Percentiles rank a stretch among this genome's conserved stretches.
Evolutionary conservation across 2,888 invertebrate species (phyloP).

Genomic region (Apotomis turbidana): DNA sequence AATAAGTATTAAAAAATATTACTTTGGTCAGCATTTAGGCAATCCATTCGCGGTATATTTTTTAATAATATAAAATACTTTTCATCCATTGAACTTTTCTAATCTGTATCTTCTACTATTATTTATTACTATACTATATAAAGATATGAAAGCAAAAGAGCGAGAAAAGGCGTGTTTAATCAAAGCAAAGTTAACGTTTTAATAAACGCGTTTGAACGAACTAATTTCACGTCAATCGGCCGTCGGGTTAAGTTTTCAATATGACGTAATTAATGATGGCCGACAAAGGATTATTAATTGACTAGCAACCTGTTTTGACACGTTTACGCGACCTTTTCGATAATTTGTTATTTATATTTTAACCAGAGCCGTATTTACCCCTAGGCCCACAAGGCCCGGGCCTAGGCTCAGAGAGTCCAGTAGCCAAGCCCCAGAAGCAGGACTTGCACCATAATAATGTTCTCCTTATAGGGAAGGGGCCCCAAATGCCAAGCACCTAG

Average conservation of each 20-base stretch:
- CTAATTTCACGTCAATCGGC: conserved; percentile 29
- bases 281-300: conserved; percentile 39
- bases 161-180: neutral
- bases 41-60: no score
- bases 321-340: neutral
- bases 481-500: no score
- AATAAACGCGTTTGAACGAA: conserved; percentile 5
- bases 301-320: conserved; percentile 30
- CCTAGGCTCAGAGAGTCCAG: neutral
- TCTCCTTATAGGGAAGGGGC: no score
- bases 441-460: no score
- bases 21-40: no score
- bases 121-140: no score
- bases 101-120: no score
- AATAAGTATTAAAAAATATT: no score
- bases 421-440: no score
- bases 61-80: no score
- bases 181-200: neutral
- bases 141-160: neutral
- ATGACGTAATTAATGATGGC: conserved; percentile 34
- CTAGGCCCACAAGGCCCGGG: neutral
- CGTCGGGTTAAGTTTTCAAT: conserved; percentile 36
- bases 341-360: neutral
- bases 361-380: neutral
- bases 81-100: no score